Conservation (phyloP, 1,140 invertebrate genomes). For the Diploscapter pachys region DNA sequence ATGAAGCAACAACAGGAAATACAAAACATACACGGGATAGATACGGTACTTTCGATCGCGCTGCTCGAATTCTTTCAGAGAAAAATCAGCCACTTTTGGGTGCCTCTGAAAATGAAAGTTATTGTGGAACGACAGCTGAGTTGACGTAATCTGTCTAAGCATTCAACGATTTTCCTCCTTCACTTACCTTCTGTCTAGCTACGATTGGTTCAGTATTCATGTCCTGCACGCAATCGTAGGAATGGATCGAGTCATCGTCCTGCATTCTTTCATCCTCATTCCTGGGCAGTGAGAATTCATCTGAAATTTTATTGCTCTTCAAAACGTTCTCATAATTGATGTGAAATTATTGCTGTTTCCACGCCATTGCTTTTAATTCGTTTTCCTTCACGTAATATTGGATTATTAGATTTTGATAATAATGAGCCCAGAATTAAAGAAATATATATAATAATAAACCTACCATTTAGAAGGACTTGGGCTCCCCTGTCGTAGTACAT, state of each 20-base stretch:
- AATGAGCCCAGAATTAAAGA: too few species aligned
- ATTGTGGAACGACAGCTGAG: not conserved
- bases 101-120: constrained; percentile 4
- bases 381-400: not conserved
- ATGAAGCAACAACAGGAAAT: not conserved
- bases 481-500: too few species aligned
- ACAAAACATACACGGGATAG: constrained; percentile 25
- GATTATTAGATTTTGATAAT: not conserved
- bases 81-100: constrained; percentile 30
- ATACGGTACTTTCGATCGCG: constrained; percentile 23
- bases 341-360: not conserved
- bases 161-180: too few species aligned
- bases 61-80: constrained; percentile 23
- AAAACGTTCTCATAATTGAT: not conserved
- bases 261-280: not conserved
- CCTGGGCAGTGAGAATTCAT: not conserved
- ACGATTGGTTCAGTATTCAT: not conserved
- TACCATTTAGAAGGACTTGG: too few species aligned
- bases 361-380: too few species aligned
- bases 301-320: not conserved
- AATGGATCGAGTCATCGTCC: constrained; percentile 1
- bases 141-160: not conserved
- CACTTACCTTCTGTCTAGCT: not conserved
- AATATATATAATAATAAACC: too few species aligned
- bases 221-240: constrained; percentile 1